Conservation (phyloP, 2,797 vertebrate genomes). For the Etheostoma perlongum region DNA sequence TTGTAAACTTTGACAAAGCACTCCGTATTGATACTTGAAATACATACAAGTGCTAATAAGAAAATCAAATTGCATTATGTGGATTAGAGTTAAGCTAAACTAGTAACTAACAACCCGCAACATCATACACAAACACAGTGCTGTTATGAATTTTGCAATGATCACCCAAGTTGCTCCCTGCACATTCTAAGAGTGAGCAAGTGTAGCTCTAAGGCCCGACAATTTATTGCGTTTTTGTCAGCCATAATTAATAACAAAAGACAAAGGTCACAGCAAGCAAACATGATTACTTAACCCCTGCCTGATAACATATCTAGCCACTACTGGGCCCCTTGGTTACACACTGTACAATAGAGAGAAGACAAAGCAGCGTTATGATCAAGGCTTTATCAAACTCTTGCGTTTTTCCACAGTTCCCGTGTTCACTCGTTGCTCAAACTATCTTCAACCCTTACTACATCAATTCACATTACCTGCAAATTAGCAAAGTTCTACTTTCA, state of each 20-base stretch:
- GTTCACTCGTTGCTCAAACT: slow-evolving; percentile 87
- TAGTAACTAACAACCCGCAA: slow-evolving; percentile 7
- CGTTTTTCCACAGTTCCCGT: slow-evolving; percentile 38
- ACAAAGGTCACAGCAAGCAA: slow-evolving; percentile 78
- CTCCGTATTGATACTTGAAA: slow-evolving; percentile 66
- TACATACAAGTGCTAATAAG: slow-evolving; percentile 55
- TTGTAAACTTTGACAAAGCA: slow-evolving; percentile 83
- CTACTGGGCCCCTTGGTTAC: slow-evolving; percentile 54
- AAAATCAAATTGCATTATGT: slow-evolving; percentile 55
- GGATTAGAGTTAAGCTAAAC: slow-evolving; percentile 12
- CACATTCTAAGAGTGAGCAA: slow-evolving; percentile 39
- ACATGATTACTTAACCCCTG: slow-evolving; percentile 77
- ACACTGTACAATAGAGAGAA: slow-evolving; percentile 27
- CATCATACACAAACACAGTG: slow-evolving; percentile 6
- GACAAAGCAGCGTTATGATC: slow-evolving; percentile 41
- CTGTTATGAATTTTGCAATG: slow-evolving; percentile 27
- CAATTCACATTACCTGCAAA: slow-evolving; percentile 99
- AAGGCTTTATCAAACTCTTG: slow-evolving; percentile 45
- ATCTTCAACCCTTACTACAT: slow-evolving; percentile 95
- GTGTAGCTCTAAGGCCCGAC: slow-evolving; percentile 49
- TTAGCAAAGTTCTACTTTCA: slow-evolving; percentile 99
- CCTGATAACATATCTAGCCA: slow-evolving; percentile 73
- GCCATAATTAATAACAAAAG: slow-evolving; percentile 81
- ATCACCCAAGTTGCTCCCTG: slow-evolving; percentile 34
- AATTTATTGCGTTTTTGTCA: slow-evolving; percentile 78